Evolutionary conservation across 1,140 invertebrate species (phyloP).

Genomic region (Nixonia krombeini): DNA sequence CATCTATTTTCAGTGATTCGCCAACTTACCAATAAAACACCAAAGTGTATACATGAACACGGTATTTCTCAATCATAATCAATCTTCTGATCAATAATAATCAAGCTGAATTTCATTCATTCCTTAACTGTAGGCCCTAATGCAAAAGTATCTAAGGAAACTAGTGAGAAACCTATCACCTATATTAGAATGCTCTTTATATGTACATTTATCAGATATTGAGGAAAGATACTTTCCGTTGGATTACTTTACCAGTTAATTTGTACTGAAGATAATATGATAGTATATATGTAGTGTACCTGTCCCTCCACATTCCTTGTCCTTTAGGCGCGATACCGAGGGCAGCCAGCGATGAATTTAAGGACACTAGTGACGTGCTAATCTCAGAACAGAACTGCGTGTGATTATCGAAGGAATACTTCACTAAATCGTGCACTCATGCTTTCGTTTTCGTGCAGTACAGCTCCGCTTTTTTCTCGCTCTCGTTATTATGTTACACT

Average conservation of each 20-base stretch:
- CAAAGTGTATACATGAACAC: too few relatives aligned
- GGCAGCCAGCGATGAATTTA: constrained; percentile 71
- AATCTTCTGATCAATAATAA: too few relatives aligned
- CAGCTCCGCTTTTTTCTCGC: constrained; percentile 17
- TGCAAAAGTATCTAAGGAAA: too few relatives aligned
- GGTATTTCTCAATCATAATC: too few relatives aligned
- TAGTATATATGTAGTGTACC: constrained; percentile 67
- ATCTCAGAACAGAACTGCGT: constrained; percentile 70
- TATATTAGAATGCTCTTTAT: background rate
- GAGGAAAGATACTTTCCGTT: background rate
- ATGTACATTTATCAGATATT: constrained; percentile 6
- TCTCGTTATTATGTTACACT: constrained; percentile 43
- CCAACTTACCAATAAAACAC: too few relatives aligned
- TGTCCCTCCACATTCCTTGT: constrained; percentile 75
- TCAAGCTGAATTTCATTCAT: too few relatives aligned
- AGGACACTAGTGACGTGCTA: constrained; percentile 69
- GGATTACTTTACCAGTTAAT: constrained; percentile 1
- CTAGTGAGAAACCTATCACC: constrained; percentile 4
- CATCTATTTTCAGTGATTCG: too few relatives aligned
- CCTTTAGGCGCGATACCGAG: constrained; percentile 70
- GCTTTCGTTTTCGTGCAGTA: constrained; percentile 53
- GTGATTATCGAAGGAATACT: constrained; percentile 58
- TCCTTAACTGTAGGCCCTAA: too few relatives aligned
- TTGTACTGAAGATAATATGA: constrained; percentile 41
- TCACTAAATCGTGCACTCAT: constrained; percentile 59